Evolutionary conservation across 2,113 vertebrate species (phyloP).

Genomic region (Athene noctua): DNA sequence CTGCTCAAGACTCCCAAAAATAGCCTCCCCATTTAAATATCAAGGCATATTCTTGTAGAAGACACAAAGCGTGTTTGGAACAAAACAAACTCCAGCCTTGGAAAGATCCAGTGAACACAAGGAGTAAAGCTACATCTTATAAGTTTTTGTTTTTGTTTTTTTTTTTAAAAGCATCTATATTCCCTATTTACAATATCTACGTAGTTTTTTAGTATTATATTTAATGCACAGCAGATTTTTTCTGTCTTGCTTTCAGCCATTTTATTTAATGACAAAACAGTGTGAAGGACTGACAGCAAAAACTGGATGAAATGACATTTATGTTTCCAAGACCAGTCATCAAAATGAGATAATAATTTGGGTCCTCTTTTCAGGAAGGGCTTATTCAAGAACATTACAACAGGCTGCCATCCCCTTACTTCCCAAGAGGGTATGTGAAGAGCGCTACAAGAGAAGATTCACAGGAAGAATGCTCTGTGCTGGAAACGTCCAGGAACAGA

Average conservation of each 20-base stretch:
- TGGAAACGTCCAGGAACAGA: constrained; percentile 77
- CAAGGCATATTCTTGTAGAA: neutral
- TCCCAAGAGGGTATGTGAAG: constrained; percentile 85
- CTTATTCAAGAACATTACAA: constrained; percentile 95
- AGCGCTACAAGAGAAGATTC: constrained; percentile 86
- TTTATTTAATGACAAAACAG: neutral
- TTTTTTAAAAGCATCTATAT: neutral
- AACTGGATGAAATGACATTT: neutral
- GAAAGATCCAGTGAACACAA: neutral
- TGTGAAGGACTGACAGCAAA: neutral
- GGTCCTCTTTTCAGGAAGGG: constrained; percentile 75
- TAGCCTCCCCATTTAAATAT: neutral
- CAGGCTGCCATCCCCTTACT: constrained; percentile 89
- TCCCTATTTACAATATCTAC: neutral
- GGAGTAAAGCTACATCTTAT: neutral
- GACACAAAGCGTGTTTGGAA: neutral
- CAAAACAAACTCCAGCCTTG: neutral
- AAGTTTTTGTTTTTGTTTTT: neutral
- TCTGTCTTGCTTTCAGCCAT: neutral
- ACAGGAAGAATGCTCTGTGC: constrained; percentile 96
- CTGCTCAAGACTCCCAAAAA: neutral
- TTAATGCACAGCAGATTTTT: neutral
- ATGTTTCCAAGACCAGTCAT: neutral
- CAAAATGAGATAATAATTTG: neutral
- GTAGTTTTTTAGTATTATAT: neutral